These are phyloP conservation scores for Galleria mellonella DNA, from an alignment of 1,140 invertebrate species.

Conservation along the genomic window DNA sequence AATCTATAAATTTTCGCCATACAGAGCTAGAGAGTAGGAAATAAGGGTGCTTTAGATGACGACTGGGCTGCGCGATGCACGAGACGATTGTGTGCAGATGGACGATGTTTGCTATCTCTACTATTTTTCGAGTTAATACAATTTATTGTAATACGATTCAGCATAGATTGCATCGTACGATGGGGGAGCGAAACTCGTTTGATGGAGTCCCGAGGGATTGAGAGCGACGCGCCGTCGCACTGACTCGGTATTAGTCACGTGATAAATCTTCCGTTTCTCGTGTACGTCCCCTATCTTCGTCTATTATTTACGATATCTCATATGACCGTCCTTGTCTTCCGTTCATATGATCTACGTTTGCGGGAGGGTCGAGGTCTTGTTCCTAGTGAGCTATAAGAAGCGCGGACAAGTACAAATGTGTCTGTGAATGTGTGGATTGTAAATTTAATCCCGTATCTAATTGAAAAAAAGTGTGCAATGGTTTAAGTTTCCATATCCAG, in stretches of 20 bases:
- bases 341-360: conserved; percentile 51
- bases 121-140: conserved; percentile 74
- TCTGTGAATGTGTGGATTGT: conserved; percentile 20
- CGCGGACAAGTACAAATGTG: conserved; percentile 49
- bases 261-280: conserved; percentile 60
- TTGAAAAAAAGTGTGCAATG: neutral
- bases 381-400: conserved; percentile 51
- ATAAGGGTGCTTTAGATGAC: conserved; percentile 32
- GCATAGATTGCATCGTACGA: conserved; percentile 71
- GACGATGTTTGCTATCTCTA: conserved; percentile 71
- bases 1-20: conserved; percentile 65
- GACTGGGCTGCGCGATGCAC: conserved; percentile 31
- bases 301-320: conserved; percentile 31
- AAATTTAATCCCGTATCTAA: conserved; percentile 27
- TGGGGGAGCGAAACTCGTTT: conserved; percentile 71
- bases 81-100: conserved; percentile 68
- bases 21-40: conserved; percentile 42
- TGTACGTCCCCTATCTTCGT: conserved; percentile 47
- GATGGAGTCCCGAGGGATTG: conserved; percentile 65
- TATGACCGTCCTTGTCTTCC: conserved; percentile 47
- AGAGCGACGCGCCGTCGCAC: conserved; percentile 43
- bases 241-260: conserved; percentile 68
- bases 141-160: conserved; percentile 75
- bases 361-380: conserved; percentile 45
- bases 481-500: too few species aligned